Conservation (phyloP, 1,140 invertebrate species). For the Drosophila mayri region DNA sequence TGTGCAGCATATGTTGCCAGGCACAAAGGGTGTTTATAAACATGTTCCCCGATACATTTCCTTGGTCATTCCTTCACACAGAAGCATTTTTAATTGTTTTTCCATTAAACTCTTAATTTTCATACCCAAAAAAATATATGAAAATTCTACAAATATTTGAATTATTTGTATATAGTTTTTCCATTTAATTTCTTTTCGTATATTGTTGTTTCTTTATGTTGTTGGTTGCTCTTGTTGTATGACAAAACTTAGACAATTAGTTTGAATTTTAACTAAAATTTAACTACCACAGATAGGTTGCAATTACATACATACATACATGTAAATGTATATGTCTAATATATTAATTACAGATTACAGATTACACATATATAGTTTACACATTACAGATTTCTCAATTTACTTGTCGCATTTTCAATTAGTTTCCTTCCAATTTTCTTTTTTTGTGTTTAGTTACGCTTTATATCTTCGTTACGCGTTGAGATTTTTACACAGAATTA, state of each 20-base stretch:
- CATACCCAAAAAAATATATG: accelerated
- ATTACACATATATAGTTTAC: slow-evolving; percentile 45
- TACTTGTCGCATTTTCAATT: slow-evolving; percentile 13
- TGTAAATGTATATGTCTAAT: slow-evolving; percentile 51
- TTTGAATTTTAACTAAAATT: slow-evolving; percentile 85
- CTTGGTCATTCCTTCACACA: accelerated
- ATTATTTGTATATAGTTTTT: slow-evolving; percentile 60
- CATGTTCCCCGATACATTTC: not conserved
- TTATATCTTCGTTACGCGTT: slow-evolving; percentile 54
- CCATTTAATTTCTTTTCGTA: slow-evolving; percentile 79
- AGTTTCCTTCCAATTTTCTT: not conserved
- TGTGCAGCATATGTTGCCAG: not conserved
- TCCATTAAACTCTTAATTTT: not conserved
- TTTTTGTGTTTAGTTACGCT: slow-evolving; percentile 9
- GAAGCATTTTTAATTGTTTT: not conserved
- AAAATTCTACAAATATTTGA: not conserved
- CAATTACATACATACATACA: slow-evolving; percentile 74
- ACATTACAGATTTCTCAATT: slow-evolving; percentile 36
- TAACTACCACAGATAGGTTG: slow-evolving; percentile 85
- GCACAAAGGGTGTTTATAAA: not conserved
- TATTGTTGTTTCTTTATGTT: slow-evolving; percentile 49
- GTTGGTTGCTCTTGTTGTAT: slow-evolving; percentile 49
- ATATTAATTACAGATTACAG: slow-evolving; percentile 55
- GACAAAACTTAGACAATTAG: slow-evolving; percentile 76
- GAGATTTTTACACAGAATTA: slow-evolving; percentile 73